Evolutionary conservation across 2,888 invertebrate species (phyloP).

Genomic region (Eudasyphora cyanicolor): DNA sequence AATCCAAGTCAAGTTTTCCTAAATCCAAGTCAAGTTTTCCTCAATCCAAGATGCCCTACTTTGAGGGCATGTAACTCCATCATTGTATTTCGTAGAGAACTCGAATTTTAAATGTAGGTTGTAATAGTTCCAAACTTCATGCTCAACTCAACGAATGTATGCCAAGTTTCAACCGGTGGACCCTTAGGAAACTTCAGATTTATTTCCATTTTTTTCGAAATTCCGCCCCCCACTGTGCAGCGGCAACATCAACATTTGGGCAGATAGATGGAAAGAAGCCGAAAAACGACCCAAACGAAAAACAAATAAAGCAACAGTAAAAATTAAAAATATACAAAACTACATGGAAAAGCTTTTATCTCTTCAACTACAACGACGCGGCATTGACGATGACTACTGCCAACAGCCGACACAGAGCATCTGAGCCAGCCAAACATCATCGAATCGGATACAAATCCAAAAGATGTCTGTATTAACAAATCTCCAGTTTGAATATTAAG

Average conservation of each 20-base stretch:
- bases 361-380: conserved; percentile 14
- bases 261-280: conserved; percentile 21
- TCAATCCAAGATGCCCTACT: too few species aligned
- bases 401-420: neutral
- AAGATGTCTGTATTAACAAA: conserved; percentile 44
- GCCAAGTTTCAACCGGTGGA: too few species aligned
- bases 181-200: too few species aligned
- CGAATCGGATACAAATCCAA: conserved; percentile 36
- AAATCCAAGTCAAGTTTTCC: too few species aligned
- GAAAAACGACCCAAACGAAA: conserved; percentile 23
- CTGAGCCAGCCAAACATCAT: neutral
- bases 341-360: conserved; percentile 64
- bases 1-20: too few species aligned
- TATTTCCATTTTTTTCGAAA: too few species aligned
- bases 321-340: conserved; percentile 58
- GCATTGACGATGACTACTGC: conserved; percentile 25
- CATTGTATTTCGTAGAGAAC: too few species aligned
- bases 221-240: too few species aligned
- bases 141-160: too few species aligned
- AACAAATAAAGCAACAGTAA: conserved; percentile 47
- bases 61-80: too few species aligned
- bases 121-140: too few species aligned
- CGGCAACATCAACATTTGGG: conserved; percentile 29
- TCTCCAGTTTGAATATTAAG: neutral
- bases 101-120: too few species aligned